Base-by-base conservation (phyloP, 2,797 vertebrate species). In the Peromyscus melanophrys region DNA sequence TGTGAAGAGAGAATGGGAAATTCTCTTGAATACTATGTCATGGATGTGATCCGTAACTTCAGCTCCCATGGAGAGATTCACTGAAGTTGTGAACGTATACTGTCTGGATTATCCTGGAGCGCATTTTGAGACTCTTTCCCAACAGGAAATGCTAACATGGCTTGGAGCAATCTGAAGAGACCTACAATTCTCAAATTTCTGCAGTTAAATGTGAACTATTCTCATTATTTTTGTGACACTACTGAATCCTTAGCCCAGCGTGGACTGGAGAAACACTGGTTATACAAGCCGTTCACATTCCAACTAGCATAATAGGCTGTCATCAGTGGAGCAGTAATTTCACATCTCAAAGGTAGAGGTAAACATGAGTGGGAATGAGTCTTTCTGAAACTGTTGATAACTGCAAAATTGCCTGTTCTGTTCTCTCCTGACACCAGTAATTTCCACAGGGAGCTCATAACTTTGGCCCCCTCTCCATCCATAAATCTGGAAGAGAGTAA, bases 401-500 rank as follows among this genome's bases (percentile, higher is more conserved):
- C 94, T 78, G n/a, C 89, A 59, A 94, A 97, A 97, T 92, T 94
- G 90, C 90, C 31, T 4, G 0, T n/a, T 95, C 90, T 67, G 1
- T 34, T 93, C 61, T 93, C 59, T 95, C 82, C 59, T 69, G 85
- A 94, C 65, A 95, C 92, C 63, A 92, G 76, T 19, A 37, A 67
- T 97, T 98, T 98, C 90, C 27, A 96, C 14, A 6, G 19, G 67
- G 37, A 98, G 81, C 92, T 81, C 5, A 25, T 93, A 96, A 94
- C 2, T 65, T 82, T 57, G 89, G 59, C 65, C 23, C 87, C 83
- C 69, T 82, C 88, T 52, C 40, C 90, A 80, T 98, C 97, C 97
- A 97, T 99, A 99, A 99, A 99, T 98, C 97, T 98, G 89, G 19
- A 91, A 96, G 98, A 96, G 98, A 97, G 97, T 99, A 99, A 98